Evolutionary conservation across 1,140 invertebrate genomes (phyloP), one percentile per base, ranked within the genome.

Genomic region (Asobara japonica): DNA sequence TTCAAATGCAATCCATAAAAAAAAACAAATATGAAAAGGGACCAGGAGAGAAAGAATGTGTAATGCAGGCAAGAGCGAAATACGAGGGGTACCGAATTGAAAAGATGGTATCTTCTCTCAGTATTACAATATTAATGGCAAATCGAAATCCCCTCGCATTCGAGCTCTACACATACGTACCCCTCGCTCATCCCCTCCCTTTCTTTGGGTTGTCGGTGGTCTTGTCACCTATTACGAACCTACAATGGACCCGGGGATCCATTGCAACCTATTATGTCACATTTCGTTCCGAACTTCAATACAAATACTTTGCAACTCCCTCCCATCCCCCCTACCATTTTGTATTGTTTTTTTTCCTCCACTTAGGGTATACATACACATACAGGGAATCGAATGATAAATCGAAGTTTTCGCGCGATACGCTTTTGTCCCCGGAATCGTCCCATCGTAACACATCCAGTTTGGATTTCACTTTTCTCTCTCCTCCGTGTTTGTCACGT

Each of bases 251-350:
- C 62, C 80, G 79, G 79, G 79, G 65, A 82, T 81, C 81, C 79
- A 84, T 79, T 80, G 81, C 78, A 78, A 79, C 80, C 85, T 86
- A 86, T 87, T 87, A 86, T 86, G 84, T 82, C 83, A 84, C 82
- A 86, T 86, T 86, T 87, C 82, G 84, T 86, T 84, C 85, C 80
- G 79, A 80, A 80, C 77, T 82, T 80, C 82, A 84, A 84, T 86
- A 86, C 83, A 86, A 86, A 86, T 85, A 86, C 72, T 77, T 77
- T 79, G 80, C 78, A 77, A 13, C 18, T 13, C n/a, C n/a, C 18
- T 48, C n/a, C 29, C 27, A 10, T 60, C 25, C 60, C 27, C 13
- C 60, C 13, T 16, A 5, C 8, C 29, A 62, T 62, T 31, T 62
- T 31, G 1, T 27, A 11, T 60, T 60, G 20, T 62, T 62, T 62